A percentile compares a stretch with the other conserved stretches of the same genome.
These are phyloP conservation scores for Vulpes lagopus DNA, from an alignment of 2,113 vertebrate species.

Conservation along the genomic window DNA sequence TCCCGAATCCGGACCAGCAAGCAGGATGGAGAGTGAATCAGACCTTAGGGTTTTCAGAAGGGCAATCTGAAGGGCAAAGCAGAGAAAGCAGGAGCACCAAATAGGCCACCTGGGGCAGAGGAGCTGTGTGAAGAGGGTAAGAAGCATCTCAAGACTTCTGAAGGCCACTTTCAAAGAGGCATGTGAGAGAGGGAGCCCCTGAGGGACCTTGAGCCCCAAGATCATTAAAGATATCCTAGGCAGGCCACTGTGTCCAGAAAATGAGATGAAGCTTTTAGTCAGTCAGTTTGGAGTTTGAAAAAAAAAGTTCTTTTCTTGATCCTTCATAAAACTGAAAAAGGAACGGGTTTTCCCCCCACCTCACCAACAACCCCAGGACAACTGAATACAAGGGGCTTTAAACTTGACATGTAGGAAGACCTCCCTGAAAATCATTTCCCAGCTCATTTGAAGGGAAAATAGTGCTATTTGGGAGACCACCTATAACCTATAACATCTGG, in stretches of 20 bases:
- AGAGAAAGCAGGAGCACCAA: background rate
- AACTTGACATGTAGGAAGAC: slow-evolving; percentile 33
- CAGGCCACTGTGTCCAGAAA: background rate
- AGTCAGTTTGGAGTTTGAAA: background rate
- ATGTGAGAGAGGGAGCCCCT: background rate
- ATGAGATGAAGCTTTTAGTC: slow-evolving; percentile 1
- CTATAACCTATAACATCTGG: slow-evolving; percentile 47
- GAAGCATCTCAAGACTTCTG: background rate
- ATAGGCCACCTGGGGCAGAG: background rate
- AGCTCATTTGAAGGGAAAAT: slow-evolving; percentile 70
- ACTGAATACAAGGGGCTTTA: slow-evolving; percentile 56
- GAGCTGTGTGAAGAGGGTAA: no score
- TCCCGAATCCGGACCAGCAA: background rate
- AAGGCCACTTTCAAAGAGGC: background rate
- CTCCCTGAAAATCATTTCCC: slow-evolving; percentile 58
- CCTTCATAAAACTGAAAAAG: slow-evolving; percentile 58
- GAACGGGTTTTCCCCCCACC: background rate
- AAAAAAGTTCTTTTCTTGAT: background rate
- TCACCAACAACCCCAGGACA: slow-evolving; percentile 31
- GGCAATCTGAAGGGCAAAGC: background rate
- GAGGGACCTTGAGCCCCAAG: background rate
- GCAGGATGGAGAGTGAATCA: background rate
- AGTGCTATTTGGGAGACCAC: slow-evolving; percentile 49
- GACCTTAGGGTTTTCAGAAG: background rate
- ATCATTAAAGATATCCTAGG: background rate